phyloP scores from a whole-genome alignment of 1,140 invertebrate species.

The Cydia amplana region DNA sequence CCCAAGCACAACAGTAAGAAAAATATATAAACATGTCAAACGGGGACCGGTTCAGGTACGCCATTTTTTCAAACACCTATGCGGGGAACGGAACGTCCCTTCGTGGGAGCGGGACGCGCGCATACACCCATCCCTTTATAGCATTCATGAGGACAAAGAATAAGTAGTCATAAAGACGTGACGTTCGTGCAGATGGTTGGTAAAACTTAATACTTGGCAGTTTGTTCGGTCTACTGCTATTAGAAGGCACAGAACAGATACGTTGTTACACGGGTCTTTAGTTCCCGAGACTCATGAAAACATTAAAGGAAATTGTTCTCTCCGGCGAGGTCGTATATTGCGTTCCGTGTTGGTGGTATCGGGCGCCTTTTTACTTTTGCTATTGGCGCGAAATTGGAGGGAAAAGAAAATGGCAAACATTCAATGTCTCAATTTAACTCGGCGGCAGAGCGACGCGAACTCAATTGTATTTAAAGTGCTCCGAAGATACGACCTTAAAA shows the following conservation, averaged over 20 bases:
- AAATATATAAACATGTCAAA: conserved; percentile 74
- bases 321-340: conserved; percentile 63
- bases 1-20: conserved; percentile 66
- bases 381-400: conserved; percentile 67
- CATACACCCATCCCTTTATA: conserved; percentile 50
- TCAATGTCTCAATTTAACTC: conserved; percentile 72
- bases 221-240: conserved; percentile 71
- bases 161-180: conserved; percentile 78
- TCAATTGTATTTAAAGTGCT: conserved; percentile 61
- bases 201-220: conserved; percentile 75
- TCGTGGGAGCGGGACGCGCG: conserved; percentile 50
- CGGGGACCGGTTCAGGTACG: conserved; percentile 73
- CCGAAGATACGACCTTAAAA: conserved; percentile 50
- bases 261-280: conserved; percentile 72
- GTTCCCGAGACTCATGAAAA: conserved; percentile 72
- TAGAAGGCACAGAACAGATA: conserved; percentile 74
- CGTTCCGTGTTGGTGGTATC: conserved; percentile 67
- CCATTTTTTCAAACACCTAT: conserved; percentile 75
- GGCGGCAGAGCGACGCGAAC: conserved; percentile 47
- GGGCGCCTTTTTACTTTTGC: conserved; percentile 66
- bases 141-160: conserved; percentile 73
- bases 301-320: conserved; percentile 71
- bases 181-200: conserved; percentile 76
- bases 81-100: conserved; percentile 63
- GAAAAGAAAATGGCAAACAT: conserved; percentile 72